Evolutionary conservation across 2,113 vertebrate genomes (phyloP).

Genomic region (Corynorhinus townsendii): DNA sequence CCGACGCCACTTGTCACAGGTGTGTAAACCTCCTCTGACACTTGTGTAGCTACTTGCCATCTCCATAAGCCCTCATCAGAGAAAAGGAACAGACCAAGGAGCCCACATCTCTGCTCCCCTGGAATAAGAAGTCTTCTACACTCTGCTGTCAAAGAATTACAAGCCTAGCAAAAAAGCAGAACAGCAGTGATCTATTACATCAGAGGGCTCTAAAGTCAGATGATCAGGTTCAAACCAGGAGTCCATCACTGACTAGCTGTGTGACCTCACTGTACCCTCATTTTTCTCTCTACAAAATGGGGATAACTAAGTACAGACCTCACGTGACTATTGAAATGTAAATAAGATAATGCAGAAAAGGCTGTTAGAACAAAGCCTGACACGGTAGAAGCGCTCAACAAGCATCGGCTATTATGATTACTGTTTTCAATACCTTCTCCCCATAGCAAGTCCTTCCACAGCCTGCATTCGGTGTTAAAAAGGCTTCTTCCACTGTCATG

Average conservation of each 20-base stretch:
- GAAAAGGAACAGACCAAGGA: background rate
- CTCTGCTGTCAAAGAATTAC: background rate
- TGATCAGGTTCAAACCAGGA: background rate
- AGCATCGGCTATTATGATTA: background rate
- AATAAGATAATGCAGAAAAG: background rate
- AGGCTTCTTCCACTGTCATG: background rate
- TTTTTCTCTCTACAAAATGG: constrained; percentile 19
- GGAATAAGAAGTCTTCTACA: background rate
- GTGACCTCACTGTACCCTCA: background rate
- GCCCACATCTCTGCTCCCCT: background rate
- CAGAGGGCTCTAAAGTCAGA: background rate
- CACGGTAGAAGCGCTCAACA: background rate
- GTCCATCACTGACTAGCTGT: background rate
- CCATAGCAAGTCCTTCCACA: background rate
- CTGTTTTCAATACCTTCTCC: background rate
- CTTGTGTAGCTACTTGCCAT: background rate
- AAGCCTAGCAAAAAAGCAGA: background rate
- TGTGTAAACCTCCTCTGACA: background rate
- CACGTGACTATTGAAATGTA: background rate
- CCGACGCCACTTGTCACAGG: background rate
- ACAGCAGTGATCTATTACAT: background rate
- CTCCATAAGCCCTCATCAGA: background rate
- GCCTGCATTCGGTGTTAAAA: background rate
- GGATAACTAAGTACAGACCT: background rate
- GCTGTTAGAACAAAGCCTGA: background rate